Conservation (phyloP, 2,797 vertebrate genomes). For the Liparis tanakae region DNA sequence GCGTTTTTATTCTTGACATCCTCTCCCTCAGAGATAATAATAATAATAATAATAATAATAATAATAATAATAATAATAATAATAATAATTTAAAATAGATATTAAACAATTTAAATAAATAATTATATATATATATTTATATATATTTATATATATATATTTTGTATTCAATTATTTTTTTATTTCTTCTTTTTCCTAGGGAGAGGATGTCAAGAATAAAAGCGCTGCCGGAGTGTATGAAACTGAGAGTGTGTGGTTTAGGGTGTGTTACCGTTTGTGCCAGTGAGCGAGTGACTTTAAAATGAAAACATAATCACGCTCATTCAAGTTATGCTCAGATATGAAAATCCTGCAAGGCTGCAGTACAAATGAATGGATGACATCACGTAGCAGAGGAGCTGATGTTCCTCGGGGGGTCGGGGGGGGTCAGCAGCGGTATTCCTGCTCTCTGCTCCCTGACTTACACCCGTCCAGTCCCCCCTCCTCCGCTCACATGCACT, state of each 20-base stretch:
- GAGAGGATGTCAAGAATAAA: constrained; percentile 20
- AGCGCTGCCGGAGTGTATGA: constrained; percentile 16
- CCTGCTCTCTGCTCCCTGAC: constrained; percentile 57
- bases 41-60: too few species aligned
- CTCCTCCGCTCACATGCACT: constrained; percentile 65
- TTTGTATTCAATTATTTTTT: background rate
- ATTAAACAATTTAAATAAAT: too few species aligned
- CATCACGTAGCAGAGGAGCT: background rate
- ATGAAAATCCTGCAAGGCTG: background rate
- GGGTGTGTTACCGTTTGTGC: constrained; percentile 8
- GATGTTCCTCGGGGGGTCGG: constrained; percentile 23
- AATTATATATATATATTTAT: background rate
- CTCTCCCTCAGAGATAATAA: too few species aligned
- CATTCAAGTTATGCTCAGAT: background rate
- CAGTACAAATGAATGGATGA: background rate
- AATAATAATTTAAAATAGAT: too few species aligned
- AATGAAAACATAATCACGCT: constrained; percentile 12
- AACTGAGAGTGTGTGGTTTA: constrained; percentile 30
- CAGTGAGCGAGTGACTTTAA: background rate
- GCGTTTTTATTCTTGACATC: too few species aligned
- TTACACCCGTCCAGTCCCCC: constrained; percentile 51
- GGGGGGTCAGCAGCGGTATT: constrained; percentile 48
- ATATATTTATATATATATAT: too few species aligned
- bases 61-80: too few species aligned
- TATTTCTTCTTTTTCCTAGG: constrained; percentile 13